Percentiles rank a stretch among this genome's conserved stretches.
Conservation (phyloP, 2,797 vertebrate genomes). For the Halcyon chelicuti region DNA sequence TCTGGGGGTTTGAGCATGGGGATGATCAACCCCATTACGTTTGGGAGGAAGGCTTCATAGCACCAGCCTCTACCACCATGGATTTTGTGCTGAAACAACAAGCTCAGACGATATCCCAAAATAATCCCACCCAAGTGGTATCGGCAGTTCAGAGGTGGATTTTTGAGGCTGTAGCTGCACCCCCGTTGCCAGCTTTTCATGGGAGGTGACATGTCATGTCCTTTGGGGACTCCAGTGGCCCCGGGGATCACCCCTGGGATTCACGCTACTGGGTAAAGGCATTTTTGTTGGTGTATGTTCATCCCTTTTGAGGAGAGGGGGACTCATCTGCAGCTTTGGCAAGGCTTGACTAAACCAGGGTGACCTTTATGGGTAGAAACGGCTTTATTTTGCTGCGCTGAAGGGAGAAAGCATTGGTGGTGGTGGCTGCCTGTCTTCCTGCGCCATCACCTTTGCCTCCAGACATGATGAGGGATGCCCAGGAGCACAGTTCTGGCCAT, state of each 20-base stretch:
- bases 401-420: not conserved
- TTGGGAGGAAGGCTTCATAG: not conserved
- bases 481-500: accelerated
- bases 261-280: not conserved
- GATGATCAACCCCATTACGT: not conserved
- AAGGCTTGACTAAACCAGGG: not conserved
- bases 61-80: not conserved
- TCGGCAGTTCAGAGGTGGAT: not conserved
- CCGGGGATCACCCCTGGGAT: not conserved
- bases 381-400: not conserved
- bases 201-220: not conserved
- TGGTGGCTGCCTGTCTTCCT: not conserved
- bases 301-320: not conserved
- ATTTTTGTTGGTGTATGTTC: not conserved
- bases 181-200: not conserved
- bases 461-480: accelerated
- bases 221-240: not conserved
- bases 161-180: not conserved
- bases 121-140: not conserved
- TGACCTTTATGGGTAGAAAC: not conserved
- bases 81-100: not conserved
- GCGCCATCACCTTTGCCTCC: not conserved
- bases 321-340: not conserved
- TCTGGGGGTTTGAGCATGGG: not conserved
- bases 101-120: not conserved